Percentiles rank a stretch among this genome's conserved stretches.
phyloP scores from a whole-genome alignment of 2,113 vertebrate species.

The Gallinago jamesoni region DNA sequence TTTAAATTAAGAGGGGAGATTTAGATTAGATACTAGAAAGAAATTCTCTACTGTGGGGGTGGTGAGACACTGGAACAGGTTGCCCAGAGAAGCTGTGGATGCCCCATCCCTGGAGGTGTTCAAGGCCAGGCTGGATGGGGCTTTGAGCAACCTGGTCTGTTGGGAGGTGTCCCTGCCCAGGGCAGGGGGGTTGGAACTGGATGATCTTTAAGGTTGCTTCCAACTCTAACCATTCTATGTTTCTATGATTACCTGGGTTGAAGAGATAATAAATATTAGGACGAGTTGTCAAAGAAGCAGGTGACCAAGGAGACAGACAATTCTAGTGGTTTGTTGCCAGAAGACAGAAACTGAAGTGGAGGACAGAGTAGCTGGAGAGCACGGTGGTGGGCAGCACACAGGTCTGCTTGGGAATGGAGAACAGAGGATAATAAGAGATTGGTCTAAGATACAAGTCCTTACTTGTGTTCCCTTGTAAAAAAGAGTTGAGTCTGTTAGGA shows the following conservation, averaged over 20 bases:
- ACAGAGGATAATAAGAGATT: neutral
- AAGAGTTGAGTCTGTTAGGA: neutral
- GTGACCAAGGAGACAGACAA: neutral
- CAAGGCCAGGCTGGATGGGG: too few species aligned
- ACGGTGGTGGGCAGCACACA: accelerated
- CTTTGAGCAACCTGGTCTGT: too few species aligned
- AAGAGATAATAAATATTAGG: neutral
- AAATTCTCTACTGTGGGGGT: too few species aligned
- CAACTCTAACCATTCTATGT: too few species aligned
- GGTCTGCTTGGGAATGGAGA: neutral
- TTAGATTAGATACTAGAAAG: too few species aligned
- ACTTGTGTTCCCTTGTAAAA: neutral
- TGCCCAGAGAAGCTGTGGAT: too few species aligned
- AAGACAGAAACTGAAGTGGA: neutral
- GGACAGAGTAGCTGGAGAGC: neutral
- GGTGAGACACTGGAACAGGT: too few species aligned
- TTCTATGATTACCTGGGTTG: neutral
- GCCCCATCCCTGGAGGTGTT: too few species aligned
- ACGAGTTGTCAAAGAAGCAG: neutral
- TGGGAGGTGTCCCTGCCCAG: too few species aligned
- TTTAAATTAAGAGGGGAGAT: too few species aligned
- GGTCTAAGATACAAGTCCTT: neutral
- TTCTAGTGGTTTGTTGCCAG: neutral
- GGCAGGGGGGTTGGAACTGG: too few species aligned
- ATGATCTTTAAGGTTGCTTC: too few species aligned